These are phyloP conservation scores for Epinotia bilunana DNA, from an alignment of 2,888 invertebrate genomes.

Conservation along the genomic window DNA sequence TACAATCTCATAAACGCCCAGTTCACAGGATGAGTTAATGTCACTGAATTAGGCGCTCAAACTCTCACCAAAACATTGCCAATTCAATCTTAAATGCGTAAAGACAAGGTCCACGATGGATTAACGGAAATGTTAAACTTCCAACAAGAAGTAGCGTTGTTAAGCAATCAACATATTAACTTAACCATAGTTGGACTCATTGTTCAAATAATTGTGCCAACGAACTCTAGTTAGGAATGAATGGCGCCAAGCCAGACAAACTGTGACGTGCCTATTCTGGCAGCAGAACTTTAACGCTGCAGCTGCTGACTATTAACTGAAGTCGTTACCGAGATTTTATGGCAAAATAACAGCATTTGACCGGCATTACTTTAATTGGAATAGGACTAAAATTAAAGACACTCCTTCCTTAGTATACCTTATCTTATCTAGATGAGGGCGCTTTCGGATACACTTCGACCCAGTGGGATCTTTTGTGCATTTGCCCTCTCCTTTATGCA, in stretches of 20 bases:
- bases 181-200: conserved; percentile 36
- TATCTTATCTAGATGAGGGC: no score
- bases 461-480: no score
- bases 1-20: conserved; percentile 11
- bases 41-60: conserved; percentile 11
- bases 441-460: no score
- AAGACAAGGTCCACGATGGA: conserved; percentile 9
- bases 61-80: background rate
- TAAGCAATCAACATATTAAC: conserved; percentile 34
- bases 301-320: background rate
- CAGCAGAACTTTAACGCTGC: conserved; percentile 17
- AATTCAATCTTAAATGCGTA: background rate
- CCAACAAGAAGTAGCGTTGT: conserved; percentile 2
- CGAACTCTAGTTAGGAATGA: conserved; percentile 37
- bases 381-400: background rate
- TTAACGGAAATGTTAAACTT: conserved; percentile 10
- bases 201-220: conserved; percentile 43
- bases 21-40: conserved; percentile 7
- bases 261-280: conserved; percentile 23
- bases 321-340: conserved; percentile 4
- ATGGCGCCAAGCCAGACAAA: conserved; percentile 36
- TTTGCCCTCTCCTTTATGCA: no score
- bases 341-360: conserved; percentile 2
- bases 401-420: no score
- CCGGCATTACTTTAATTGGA: background rate